These are phyloP conservation scores for Stratiolaelaps scimitus DNA, from an alignment of 1,140 invertebrate genomes.

Conservation along the genomic window DNA sequence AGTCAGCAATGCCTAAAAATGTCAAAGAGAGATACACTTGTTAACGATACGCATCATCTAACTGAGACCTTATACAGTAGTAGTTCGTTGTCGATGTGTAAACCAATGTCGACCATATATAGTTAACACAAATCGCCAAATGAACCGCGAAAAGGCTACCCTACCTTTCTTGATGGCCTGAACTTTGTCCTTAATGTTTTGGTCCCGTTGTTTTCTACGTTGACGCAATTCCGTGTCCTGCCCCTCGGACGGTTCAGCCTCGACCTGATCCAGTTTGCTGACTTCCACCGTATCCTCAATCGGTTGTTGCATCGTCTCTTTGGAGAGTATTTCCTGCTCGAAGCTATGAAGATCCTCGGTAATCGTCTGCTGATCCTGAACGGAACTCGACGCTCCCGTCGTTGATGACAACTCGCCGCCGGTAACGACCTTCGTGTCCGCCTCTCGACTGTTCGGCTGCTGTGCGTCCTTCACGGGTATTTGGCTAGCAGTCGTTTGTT, in stretches of 20 bases:
- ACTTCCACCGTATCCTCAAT: background rate
- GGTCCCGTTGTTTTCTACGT: background rate
- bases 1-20: conserved; percentile 2
- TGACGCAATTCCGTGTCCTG: background rate
- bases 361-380: background rate
- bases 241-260: background rate
- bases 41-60: background rate
- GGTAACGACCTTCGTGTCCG: too few species aligned
- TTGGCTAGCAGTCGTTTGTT: too few species aligned
- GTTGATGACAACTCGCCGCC: too few species aligned
- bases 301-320: conserved; percentile 2
- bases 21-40: background rate
- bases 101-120: too few species aligned
- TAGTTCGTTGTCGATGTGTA: background rate
- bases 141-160: background rate
- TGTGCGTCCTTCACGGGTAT: too few species aligned
- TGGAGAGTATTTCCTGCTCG: conserved; percentile 12
- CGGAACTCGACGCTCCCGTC: too few species aligned
- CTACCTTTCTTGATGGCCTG: conserved; percentile 23
- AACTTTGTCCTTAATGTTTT: conserved; percentile 8
- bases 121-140: too few species aligned
- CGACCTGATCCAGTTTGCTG: background rate
- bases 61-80: background rate
- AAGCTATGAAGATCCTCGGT: conserved; percentile 25
- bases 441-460: too few species aligned